These are phyloP conservation scores for Drosophila orosa DNA, from an alignment of 1,140 invertebrate species.

Conservation along the genomic window DNA sequence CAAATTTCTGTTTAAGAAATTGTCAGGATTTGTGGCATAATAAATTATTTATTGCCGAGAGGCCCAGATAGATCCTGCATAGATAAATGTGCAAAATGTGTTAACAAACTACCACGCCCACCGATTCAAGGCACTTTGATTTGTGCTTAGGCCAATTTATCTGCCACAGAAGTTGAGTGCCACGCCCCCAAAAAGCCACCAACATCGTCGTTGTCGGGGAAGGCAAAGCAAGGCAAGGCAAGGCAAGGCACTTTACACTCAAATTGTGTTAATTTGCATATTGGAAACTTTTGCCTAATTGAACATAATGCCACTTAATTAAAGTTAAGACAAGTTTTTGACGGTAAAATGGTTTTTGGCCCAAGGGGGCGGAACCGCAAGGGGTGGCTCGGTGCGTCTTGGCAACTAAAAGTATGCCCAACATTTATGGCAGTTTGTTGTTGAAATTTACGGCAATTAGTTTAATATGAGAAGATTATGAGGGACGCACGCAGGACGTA, in stretches of 20 bases:
- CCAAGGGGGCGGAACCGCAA: background rate
- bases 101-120: conserved; percentile 38
- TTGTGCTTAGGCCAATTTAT: conserved; percentile 68
- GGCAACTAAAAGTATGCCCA: conserved; percentile 54
- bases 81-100: conserved; percentile 36
- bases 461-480: conserved; percentile 61
- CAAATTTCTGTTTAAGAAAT: conserved; percentile 5
- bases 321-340: conserved; percentile 76
- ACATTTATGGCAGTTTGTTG: conserved; percentile 72
- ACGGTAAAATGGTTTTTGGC: conserved; percentile 28
- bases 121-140: conserved; percentile 50
- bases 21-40: conserved; percentile 25
- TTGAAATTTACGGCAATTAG: conserved; percentile 69
- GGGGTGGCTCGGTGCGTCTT: conserved; percentile 24
- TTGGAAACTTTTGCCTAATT: conserved; percentile 80
- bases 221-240: background rate
- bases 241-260: conserved; percentile 39
- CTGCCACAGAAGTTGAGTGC: conserved; percentile 46
- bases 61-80: conserved; percentile 1
- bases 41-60: conserved; percentile 31
- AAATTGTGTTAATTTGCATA: conserved; percentile 82
- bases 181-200: conserved; percentile 1
- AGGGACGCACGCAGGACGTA: conserved; percentile 25
- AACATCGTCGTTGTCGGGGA: background rate
- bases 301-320: conserved; percentile 82